Percentiles rank a stretch among this genome's conserved stretches.
phyloP scores from a whole-genome alignment of 1,140 invertebrate species.

The Sminthurinus signatus region DNA sequence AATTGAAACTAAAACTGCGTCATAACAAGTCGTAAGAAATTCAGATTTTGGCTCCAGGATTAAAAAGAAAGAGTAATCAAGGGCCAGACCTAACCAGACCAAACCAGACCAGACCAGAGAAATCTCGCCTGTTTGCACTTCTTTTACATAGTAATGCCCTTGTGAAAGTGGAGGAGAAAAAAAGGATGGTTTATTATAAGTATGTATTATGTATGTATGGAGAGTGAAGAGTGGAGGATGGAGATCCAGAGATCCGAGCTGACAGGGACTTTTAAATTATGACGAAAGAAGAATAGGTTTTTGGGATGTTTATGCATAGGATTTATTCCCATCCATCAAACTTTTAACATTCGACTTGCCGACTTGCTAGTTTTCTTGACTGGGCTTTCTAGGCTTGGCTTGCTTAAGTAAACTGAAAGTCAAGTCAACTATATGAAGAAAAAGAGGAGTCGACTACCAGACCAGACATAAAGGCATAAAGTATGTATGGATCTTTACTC shows the following conservation, averaged over 20 bases:
- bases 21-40: no score
- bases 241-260: background rate
- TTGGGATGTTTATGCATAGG: conserved; percentile 11
- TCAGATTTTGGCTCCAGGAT: no score
- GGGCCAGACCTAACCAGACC: no score
- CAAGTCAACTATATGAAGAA: background rate
- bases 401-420: conserved; percentile 13
- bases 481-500: background rate
- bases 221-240: no score
- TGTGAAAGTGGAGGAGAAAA: no score
- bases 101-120: no score
- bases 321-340: conserved; percentile 16
- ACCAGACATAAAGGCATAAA: background rate
- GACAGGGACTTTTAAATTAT: conserved; percentile 15
- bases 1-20: no score
- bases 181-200: no score
- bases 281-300: conserved; percentile 18
- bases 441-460: background rate
- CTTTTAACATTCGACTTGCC: conserved; percentile 16
- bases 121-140: background rate
- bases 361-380: no score
- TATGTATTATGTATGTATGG: no score
- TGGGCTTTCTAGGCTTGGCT: no score
- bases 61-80: no score
- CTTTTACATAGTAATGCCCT: background rate